These are phyloP conservation scores for Lutraria rhynchaena DNA, from an alignment of 1,140 invertebrate genomes.

Conservation along the genomic window DNA sequence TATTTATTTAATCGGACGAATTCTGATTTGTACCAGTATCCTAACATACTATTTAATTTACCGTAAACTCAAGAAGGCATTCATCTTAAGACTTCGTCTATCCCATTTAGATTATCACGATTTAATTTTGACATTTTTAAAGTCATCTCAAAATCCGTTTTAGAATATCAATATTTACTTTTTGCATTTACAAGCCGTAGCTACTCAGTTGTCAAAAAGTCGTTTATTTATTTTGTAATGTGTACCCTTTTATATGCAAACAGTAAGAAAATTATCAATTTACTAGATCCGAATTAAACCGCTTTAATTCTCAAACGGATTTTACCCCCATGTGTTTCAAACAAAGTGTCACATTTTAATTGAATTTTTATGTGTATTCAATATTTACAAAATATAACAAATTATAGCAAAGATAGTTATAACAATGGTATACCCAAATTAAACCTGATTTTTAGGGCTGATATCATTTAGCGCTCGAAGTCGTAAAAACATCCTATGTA, in stretches of 20 bases:
- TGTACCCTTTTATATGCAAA: constrained; percentile 20
- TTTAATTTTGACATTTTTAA: constrained; percentile 54
- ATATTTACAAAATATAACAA: constrained; percentile 9
- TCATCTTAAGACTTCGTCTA: constrained; percentile 13
- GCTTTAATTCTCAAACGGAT: not conserved
- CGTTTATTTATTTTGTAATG: constrained; percentile 38
- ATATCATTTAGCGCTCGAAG: constrained; percentile 42
- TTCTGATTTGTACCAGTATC: not conserved
- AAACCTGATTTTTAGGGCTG: no score
- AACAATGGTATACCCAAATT: no score
- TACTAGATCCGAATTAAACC: not conserved
- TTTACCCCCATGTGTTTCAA: constrained; percentile 24
- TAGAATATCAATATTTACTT: constrained; percentile 41
- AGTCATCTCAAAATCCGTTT: constrained; percentile 33
- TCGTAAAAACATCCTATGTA: constrained; percentile 14
- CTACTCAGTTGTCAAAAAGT: constrained; percentile 7
- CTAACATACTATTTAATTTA: not conserved
- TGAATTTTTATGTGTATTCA: constrained; percentile 15
- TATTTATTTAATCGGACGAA: constrained; percentile 41
- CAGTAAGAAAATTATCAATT: not conserved
- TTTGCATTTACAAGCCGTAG: constrained; percentile 24
- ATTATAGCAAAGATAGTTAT: constrained; percentile 21
- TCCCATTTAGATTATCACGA: constrained; percentile 26
- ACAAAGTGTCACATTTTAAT: constrained; percentile 25
- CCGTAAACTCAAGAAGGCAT: constrained; percentile 8